Base-by-base conservation (phyloP, 2,797 vertebrate species). In the Lindbergichthys nudifrons region DNA sequence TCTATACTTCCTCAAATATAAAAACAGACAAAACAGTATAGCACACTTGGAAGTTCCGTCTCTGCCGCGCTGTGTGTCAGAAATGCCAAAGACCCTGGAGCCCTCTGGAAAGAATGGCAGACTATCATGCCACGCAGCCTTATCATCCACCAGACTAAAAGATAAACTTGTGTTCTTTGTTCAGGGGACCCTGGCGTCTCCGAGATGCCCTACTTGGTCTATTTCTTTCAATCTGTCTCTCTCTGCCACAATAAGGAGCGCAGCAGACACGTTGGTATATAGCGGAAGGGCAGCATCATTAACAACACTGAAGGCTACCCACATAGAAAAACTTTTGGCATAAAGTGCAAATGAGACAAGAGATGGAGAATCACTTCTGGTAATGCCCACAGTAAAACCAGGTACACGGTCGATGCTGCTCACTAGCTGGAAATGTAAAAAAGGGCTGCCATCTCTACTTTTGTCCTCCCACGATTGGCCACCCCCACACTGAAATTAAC, bases 401-500 rank as follows among this genome's bases (percentile, higher is more conserved):
- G 87, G 83, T 87, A 77, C 60, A 60, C 6, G 42, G 77, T 62
- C 51, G 68, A 73, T 77, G 70, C 70, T 60, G 69, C 75, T 86
- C 86, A 77, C 79, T 30, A 52, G 70, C 72, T 82, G 60, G 19
- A 81, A 87, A 81, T 79, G 59, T 75, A 81, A 83, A 80, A 82
- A 82, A 82, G 26, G 32, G 32, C 70, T 71, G 47, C 69, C 50
- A 75, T 75, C 70, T 89, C 74, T 86, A 80, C 80, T 86, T 36
- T 86, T 70, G 82, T 87, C 91, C 77, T 85, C 89, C 86, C 73
- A 89, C 83, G 64, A 75, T 59, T 80, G 61, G 73, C 86, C 86
- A 87, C 90, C 91, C 89, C 85, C 86, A 39, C 79, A 75, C 76
- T 81, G 87, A 83, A 91, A 90, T 89, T 79, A 89, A 84, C 88